Percentiles rank a stretch among this genome's conserved stretches.
Evolutionary conservation across 1,140 invertebrate species (phyloP).

Genomic region (Aphelinus atriplicis): DNA sequence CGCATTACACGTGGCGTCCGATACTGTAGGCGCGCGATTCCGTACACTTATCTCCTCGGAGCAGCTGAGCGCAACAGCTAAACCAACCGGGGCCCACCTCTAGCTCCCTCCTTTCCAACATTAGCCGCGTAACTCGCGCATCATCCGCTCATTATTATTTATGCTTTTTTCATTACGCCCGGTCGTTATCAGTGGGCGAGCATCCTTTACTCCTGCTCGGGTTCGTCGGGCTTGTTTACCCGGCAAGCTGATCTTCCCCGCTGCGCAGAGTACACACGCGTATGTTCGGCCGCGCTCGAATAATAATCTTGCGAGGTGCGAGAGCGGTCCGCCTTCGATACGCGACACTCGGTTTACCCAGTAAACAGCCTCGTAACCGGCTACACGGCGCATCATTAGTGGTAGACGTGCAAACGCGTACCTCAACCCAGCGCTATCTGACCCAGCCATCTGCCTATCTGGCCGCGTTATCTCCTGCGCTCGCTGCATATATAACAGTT

Average conservation of each 20-base stretch:
- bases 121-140: neutral
- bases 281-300: conserved; percentile 43
- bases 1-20: conserved; percentile 52
- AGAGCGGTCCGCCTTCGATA: conserved; percentile 38
- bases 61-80: conserved; percentile 21
- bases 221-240: conserved; percentile 36
- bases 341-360: conserved; percentile 54
- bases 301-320: conserved; percentile 52
- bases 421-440: conserved; percentile 7
- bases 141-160: neutral
- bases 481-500: neutral
- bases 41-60: conserved; percentile 12
- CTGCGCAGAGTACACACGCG: neutral
- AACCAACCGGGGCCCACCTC: neutral
- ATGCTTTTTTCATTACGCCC: conserved; percentile 40
- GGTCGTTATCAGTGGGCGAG: conserved; percentile 33
- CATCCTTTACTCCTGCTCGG: conserved; percentile 39
- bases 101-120: conserved; percentile 43
- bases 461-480: conserved; percentile 10
- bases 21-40: conserved; percentile 15
- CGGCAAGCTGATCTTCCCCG: conserved; percentile 2
- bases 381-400: conserved; percentile 61
- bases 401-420: conserved; percentile 53
- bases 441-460: conserved; percentile 11
- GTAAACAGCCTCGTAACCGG: conserved; percentile 58